Percentiles rank a stretch among this genome's conserved stretches.
Conservation (phyloP, 2,888 invertebrate species). For the Spicauda simplicius region DNA sequence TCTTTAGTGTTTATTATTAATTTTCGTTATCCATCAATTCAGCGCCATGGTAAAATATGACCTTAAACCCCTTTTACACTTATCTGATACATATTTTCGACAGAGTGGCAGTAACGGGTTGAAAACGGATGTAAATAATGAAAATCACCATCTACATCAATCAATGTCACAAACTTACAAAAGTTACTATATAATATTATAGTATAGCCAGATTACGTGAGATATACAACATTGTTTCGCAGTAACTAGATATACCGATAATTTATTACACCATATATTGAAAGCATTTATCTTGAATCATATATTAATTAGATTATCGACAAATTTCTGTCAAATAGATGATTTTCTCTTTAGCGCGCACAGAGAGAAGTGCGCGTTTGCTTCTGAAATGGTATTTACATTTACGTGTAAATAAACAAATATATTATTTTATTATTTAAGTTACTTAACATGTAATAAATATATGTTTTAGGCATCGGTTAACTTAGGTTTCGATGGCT, state of each 20-base stretch:
- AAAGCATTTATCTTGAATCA: conserved; percentile 37
- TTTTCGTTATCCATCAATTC: no score
- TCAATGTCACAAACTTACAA: background rate
- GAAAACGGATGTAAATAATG: no score
- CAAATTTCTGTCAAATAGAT: conserved; percentile 18
- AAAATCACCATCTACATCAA: no score
- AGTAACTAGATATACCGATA: conserved; percentile 1
- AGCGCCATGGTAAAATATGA: no score
- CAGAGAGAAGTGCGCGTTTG: conserved; percentile 24
- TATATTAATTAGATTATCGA: conserved; percentile 30
- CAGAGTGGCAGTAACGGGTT: no score
- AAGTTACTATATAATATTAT: background rate
- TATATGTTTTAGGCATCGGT: conserved; percentile 6
- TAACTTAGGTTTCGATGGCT: conserved; percentile 37
- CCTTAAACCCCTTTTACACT: no score
- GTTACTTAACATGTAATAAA: background rate
- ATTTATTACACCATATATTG: background rate
- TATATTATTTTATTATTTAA: background rate
- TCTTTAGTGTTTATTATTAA: no score
- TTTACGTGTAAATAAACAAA: no score
- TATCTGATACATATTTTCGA: no score
- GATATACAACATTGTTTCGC: background rate
- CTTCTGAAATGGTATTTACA: conserved; percentile 18
- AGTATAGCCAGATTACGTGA: background rate
- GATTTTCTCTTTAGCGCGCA: conserved; percentile 29